Percentiles rank a stretch among this genome's conserved stretches.
Evolutionary conservation across 2,888 invertebrate species (phyloP).

Genomic region (Folsomia candida): DNA sequence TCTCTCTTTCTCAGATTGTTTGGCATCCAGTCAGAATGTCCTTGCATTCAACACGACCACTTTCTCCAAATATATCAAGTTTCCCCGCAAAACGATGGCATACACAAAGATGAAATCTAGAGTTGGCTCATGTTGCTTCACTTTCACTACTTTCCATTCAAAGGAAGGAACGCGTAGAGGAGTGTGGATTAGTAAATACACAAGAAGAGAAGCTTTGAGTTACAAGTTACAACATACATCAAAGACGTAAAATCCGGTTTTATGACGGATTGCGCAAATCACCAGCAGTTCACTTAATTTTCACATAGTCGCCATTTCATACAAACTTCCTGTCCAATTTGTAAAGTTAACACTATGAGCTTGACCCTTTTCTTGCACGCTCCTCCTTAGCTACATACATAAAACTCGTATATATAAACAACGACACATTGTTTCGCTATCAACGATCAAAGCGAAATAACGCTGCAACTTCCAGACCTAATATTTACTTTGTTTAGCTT

Average conservation of each 20-base stretch:
- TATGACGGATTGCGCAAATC: slow-evolving; percentile 7
- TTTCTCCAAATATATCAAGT: background rate
- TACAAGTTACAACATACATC: background rate
- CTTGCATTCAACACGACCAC: background rate
- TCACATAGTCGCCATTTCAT: slow-evolving; percentile 8
- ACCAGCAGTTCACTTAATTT: slow-evolving; percentile 16
- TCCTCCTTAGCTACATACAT: background rate
- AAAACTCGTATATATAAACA: background rate
- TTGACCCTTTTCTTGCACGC: background rate
- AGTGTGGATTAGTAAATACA: background rate
- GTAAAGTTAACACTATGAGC: background rate
- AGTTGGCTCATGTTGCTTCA: background rate
- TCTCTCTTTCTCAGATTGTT: too few species aligned
- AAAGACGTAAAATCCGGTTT: background rate
- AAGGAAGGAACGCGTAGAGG: background rate
- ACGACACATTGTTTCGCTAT: background rate
- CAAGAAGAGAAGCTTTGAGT: background rate
- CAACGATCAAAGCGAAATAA: background rate
- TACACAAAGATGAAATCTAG: background rate
- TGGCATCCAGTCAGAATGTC: background rate
- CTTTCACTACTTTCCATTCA: background rate
- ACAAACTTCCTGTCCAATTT: slow-evolving; percentile 14
- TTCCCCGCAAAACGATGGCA: background rate
- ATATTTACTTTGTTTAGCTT: slow-evolving; percentile 12
- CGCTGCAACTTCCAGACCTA: background rate